These are phyloP conservation scores for Perca flavescens DNA, from an alignment of 2,113 vertebrate genomes.

Conservation along the genomic window DNA sequence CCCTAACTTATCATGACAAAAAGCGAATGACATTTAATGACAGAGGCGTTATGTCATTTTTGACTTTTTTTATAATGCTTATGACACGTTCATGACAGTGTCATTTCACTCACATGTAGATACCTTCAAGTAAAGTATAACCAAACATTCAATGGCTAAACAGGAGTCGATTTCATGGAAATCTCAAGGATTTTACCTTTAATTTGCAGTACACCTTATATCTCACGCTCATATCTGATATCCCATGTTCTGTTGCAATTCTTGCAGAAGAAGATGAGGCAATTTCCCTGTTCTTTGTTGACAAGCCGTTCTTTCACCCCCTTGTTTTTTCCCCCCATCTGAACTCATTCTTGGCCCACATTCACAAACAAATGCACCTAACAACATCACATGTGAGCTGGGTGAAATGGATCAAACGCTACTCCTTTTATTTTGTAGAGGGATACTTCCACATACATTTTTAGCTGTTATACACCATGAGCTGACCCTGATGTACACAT, in stretches of 20 bases:
- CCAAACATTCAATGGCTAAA: background rate
- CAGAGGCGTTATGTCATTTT: no score
- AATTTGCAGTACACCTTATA: background rate
- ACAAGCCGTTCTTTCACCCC: background rate
- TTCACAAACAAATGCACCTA: background rate
- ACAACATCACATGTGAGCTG: background rate
- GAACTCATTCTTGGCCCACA: background rate
- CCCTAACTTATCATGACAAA: no score
- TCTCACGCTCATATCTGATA: background rate
- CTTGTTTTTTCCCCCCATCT: background rate
- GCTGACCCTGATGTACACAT: conserved; percentile 2
- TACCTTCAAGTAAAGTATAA: no score
- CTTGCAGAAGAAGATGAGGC: background rate
- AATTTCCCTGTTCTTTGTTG: background rate
- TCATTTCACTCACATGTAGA: no score
- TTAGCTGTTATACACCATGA: background rate
- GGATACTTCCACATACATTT: background rate
- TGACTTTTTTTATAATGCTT: no score
- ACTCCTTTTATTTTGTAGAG: background rate
- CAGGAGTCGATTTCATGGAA: background rate
- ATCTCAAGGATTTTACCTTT: conserved; percentile 22
- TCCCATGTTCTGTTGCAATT: background rate
- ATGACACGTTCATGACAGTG: no score
- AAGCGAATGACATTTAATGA: no score
- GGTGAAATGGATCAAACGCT: background rate